A percentile compares a stretch with the other conserved stretches of the same genome.
Evolutionary conservation across 2,888 invertebrate species (phyloP).

Genomic region (Beris chalybata): DNA sequence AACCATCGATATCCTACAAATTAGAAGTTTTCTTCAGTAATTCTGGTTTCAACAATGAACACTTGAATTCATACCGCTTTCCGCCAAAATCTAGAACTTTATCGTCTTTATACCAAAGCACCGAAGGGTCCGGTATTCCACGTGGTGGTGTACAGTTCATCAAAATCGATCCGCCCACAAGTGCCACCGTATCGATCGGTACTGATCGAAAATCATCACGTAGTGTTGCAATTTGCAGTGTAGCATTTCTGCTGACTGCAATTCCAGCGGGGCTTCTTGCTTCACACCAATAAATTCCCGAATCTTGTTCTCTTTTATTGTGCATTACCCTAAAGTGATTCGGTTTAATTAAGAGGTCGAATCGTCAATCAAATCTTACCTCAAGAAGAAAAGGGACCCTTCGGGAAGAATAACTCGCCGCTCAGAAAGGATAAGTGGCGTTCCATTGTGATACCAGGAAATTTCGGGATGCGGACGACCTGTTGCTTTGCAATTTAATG

Average conservation of each 20-base stretch:
- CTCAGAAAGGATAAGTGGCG: constrained; percentile 45
- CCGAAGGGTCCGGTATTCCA: constrained; percentile 46
- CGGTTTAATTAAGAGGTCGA: background rate
- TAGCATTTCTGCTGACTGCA: constrained; percentile 73
- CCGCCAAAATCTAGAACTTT: constrained; percentile 45
- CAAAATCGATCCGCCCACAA: constrained; percentile 45
- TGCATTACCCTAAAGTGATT: constrained; percentile 58
- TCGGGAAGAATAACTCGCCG: constrained; percentile 45
- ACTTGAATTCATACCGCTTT: constrained; percentile 41
- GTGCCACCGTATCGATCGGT: constrained; percentile 44
- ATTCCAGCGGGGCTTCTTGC: constrained; percentile 75
- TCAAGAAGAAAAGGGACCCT: constrained; percentile 45
- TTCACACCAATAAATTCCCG: constrained; percentile 81
- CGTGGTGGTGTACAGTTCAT: constrained; percentile 45
- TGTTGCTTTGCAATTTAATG: constrained; percentile 46
- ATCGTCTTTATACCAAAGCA: constrained; percentile 46
- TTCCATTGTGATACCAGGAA: constrained; percentile 47
- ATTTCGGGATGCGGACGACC: constrained; percentile 46
- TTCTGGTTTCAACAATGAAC: background rate
- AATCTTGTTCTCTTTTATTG: constrained; percentile 74
- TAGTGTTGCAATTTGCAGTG: constrained; percentile 70
- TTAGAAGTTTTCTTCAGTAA: background rate
- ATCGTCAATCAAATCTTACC: constrained; percentile 37
- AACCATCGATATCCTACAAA: constrained; percentile 43
- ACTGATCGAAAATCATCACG: constrained; percentile 45